Evolutionary conservation across 2,888 invertebrate genomes (phyloP), one percentile per base, ranked within the genome.

Genomic region (Linyphia triangularis): DNA sequence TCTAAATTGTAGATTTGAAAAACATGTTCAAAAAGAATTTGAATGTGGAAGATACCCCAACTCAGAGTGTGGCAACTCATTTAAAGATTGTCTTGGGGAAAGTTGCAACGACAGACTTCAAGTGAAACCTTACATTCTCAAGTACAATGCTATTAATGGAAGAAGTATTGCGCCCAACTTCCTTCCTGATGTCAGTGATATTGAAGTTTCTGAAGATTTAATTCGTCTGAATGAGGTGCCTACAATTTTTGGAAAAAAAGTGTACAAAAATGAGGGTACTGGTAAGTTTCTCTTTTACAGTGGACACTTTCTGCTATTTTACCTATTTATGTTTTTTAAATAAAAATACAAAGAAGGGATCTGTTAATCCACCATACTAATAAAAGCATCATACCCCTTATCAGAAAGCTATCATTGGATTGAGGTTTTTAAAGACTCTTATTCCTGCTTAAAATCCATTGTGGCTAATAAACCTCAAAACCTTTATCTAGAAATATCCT

Each of bases 101-200:
- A 43, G 28, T 13, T 67, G 67, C 28, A 40, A 26, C 7, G 65
- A 43, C 40, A 43, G 30, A 19, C 65, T 33, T 43, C 28, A 78
- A 65, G 43, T 78, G 13, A 78, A 78, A 22, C 78, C 78, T n/a
- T 78, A 65, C 26, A 24, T 78, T 30, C 78, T 43, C 28, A 67
- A 67, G 43, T 63, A n/a, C 26, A 28, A 67, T 30, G 19, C 28
- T 51, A 24, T 28, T 13, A n/a, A n/a, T n/a, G n/a, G n/a, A n/a
- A 28, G 28, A 43, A 13, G 28, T 43, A 40, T 43, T 30, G 16
- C 63, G 1, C 67, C 67, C 26, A 78, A 78, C 43, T 78, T 65
- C 26, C 65, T 78, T 7, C 78, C 78, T 2, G 78, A 78, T 43
- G 65, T 51, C n/a, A 19, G 28, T 13, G 78, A 78, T 28, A 67